Evolutionary conservation across 2,888 invertebrate genomes (phyloP).

Genomic region (Catocala nupta): DNA sequence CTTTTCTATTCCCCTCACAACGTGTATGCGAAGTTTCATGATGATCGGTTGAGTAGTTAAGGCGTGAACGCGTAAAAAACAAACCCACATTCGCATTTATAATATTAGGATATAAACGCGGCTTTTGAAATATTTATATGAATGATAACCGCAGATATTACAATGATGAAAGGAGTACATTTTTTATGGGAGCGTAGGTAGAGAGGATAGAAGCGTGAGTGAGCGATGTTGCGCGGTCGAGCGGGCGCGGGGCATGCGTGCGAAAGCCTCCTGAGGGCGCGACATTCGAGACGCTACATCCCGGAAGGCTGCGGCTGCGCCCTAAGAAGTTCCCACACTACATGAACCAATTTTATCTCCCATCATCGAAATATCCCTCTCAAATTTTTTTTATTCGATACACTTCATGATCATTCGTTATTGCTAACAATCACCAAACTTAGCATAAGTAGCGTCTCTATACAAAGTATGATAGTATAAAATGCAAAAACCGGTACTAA

Average conservation of each 20-base stretch:
- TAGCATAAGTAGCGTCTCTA: too few species aligned
- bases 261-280: constrained; percentile 68
- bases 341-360: constrained; percentile 28
- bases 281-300: constrained; percentile 84
- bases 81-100: too few species aligned
- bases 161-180: constrained; percentile 19
- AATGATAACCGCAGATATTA: constrained; percentile 7
- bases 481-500: too few species aligned
- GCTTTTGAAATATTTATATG: neutral
- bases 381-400: too few species aligned
- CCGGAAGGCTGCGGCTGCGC: constrained; percentile 82
- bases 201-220: constrained; percentile 66
- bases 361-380: constrained; percentile 19
- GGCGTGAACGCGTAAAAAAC: too few species aligned
- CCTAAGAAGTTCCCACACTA: constrained; percentile 67
- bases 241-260: constrained; percentile 74
- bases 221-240: constrained; percentile 67
- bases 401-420: too few species aligned
- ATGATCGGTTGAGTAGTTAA: too few species aligned
- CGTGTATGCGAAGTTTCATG: too few species aligned
- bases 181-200: constrained; percentile 40
- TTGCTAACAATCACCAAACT: too few species aligned
- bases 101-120: too few species aligned
- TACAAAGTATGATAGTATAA: too few species aligned
- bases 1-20: too few species aligned